Percentiles rank a stretch among this genome's conserved stretches.
These are phyloP conservation scores for Phalloptychus januarius DNA, from an alignment of 2,797 vertebrate species.

Conservation along the genomic window DNA sequence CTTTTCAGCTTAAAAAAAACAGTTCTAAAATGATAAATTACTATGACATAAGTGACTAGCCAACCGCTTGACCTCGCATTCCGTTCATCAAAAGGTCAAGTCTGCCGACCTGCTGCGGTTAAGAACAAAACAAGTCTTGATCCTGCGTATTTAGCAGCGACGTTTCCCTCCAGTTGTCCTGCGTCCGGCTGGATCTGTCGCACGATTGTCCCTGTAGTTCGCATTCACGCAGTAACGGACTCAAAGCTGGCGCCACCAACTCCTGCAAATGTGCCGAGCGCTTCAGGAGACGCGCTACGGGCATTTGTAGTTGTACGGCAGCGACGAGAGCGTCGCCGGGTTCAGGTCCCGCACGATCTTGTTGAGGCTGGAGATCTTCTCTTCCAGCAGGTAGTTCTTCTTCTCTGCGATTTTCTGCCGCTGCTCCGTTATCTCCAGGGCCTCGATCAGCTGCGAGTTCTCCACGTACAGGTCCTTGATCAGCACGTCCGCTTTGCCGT, in stretches of 20 bases:
- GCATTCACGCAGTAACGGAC: neutral
- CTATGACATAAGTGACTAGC: constrained; percentile 12
- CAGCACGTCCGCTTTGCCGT: constrained; percentile 85
- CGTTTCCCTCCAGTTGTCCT: constrained; percentile 4
- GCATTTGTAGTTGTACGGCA: constrained; percentile 65
- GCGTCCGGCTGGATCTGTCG: constrained; percentile 14
- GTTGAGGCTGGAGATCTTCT: constrained; percentile 93
- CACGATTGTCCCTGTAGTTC: constrained; percentile 5
- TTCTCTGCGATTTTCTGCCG: constrained; percentile 88
- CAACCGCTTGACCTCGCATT: constrained; percentile 22
- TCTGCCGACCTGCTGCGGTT: neutral
- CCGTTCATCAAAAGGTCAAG: constrained; percentile 17
- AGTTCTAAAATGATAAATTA: constrained; percentile 36
- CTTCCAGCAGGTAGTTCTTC: constrained; percentile 93
- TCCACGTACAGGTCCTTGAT: constrained; percentile 92
- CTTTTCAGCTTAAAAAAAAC: constrained; percentile 13
- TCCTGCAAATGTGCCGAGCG: neutral
- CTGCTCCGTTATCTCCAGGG: constrained; percentile 89
- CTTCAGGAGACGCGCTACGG: neutral
- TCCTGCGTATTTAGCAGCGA: constrained; percentile 29
- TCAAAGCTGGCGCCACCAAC: neutral
- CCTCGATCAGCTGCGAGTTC: constrained; percentile 89
- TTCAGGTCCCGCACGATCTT: constrained; percentile 89
- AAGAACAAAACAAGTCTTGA: constrained; percentile 21
- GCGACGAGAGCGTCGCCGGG: constrained; percentile 71